Conservation (phyloP, 2,113 vertebrate genomes). For the Zosterops pallidus region DNA sequence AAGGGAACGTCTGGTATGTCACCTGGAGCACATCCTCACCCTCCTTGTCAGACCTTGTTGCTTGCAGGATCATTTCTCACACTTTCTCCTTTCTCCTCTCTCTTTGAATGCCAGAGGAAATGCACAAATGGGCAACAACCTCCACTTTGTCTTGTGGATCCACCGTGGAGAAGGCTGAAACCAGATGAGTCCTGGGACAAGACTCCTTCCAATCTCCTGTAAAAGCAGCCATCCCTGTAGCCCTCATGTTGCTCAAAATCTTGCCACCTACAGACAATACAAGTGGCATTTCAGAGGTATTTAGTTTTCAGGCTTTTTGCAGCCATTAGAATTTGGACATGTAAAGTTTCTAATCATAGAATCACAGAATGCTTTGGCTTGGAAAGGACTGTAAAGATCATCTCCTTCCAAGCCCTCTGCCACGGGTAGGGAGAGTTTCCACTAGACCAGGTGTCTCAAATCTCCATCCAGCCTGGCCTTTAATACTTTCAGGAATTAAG, state of each 20-base stretch:
- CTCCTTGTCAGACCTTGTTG: neutral
- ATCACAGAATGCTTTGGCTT: neutral
- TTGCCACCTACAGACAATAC: neutral
- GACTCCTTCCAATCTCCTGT: neutral
- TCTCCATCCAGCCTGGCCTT: neutral
- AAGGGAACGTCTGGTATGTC: rapidly evolving
- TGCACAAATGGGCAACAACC: rapidly evolving
- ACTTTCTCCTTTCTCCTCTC: neutral
- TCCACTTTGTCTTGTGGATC: neutral
- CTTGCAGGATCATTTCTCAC: neutral
- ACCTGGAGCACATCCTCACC: neutral
- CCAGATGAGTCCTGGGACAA: neutral
- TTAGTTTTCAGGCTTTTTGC: neutral
- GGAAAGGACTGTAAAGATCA: neutral
- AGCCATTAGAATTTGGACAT: neutral
- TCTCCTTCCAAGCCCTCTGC: neutral
- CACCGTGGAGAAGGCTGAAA: neutral
- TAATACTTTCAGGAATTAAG: neutral
- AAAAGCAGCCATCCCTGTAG: neutral
- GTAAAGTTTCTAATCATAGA: neutral
- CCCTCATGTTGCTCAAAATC: neutral
- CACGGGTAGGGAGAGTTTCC: neutral
- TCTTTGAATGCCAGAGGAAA: neutral
- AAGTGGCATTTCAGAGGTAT: neutral
- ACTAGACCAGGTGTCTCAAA: neutral